Evolutionary conservation across 2,888 invertebrate genomes (phyloP).

Genomic region (Phlogophora meticulosa): DNA sequence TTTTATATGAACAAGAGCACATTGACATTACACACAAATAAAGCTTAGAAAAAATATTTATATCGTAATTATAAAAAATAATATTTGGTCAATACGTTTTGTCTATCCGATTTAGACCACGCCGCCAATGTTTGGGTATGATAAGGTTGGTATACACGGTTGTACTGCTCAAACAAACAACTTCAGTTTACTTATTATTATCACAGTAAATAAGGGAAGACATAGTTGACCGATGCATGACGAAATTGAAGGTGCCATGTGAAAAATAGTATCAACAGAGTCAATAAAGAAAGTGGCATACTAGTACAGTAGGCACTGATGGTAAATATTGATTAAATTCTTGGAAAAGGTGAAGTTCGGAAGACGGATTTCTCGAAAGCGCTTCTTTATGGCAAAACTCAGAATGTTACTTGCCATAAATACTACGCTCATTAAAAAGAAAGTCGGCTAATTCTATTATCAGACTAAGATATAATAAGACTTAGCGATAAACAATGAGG

Average conservation of each 20-base stretch:
- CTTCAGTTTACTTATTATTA: conserved; percentile 55
- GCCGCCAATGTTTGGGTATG: conserved; percentile 63
- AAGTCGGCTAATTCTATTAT: conserved; percentile 8
- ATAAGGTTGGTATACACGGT: conserved; percentile 56
- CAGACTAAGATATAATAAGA: conserved; percentile 6
- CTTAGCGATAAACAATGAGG: conserved; percentile 24
- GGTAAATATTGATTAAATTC: conserved; percentile 29
- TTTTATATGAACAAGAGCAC: conserved; percentile 5
- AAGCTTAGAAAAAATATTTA: conserved; percentile 27
- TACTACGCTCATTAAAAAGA: background rate
- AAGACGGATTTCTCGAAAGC: background rate
- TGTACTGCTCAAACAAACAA: conserved; percentile 56
- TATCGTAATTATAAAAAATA: conserved; percentile 43
- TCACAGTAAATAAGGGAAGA: conserved; percentile 64
- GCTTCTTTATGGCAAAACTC: background rate
- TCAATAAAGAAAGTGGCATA: conserved; percentile 56
- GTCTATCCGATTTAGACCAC: conserved; percentile 60
- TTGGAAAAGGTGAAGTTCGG: conserved; percentile 3
- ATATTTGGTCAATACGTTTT: conserved; percentile 40
- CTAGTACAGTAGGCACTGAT: conserved; percentile 36
- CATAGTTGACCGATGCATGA: conserved; percentile 38
- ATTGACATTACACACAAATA: conserved; percentile 40
- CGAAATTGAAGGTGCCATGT: conserved; percentile 51
- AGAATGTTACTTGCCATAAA: background rate
- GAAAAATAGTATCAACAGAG: conserved; percentile 50